Evolutionary conservation across 2,113 vertebrate genomes (phyloP).

Genomic region (rabbit (Oryctolagus cuniculus)): mOryCun1.1 NC_091436.1:109311001-109311500

Average conservation of each 20-base stretch:
- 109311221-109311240: background rate
- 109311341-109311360: background rate
- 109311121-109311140: background rate
- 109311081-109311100: background rate
- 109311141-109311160: background rate
- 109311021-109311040: background rate
- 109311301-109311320: background rate
- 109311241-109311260: background rate
- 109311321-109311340: background rate
- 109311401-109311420: background rate
- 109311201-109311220: background rate
- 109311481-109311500: background rate
- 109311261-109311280: background rate
- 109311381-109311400: background rate
- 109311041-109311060: background rate
- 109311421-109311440: background rate
- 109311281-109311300: background rate
- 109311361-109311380: background rate
- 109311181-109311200: background rate
- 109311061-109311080: background rate
- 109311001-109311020: constrained; percentile 1
- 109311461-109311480: background rate
- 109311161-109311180: background rate
- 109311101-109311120: background rate
- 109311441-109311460: background rate